Conservation (phyloP, 1,140 invertebrate species). For the Macrobrachium nipponense region DNA sequence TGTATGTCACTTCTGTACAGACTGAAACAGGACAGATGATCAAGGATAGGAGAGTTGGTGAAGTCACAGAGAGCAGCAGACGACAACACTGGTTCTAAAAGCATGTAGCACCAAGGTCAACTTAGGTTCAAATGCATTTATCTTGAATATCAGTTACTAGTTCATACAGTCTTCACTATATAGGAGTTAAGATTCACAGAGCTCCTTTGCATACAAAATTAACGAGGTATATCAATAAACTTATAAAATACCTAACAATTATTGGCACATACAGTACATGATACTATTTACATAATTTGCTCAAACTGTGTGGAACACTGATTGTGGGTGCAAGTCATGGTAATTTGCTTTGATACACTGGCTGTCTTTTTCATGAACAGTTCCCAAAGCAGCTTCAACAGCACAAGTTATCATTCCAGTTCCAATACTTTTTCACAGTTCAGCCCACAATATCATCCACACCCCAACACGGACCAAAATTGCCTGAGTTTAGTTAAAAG, state of each 20-base stretch:
- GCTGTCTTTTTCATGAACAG: too few species aligned
- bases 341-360: not conserved
- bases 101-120: constrained; percentile 50
- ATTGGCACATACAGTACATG: constrained; percentile 57
- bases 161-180: constrained; percentile 31
- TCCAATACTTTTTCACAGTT: too few species aligned
- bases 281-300: constrained; percentile 7
- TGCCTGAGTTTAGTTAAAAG: too few species aligned
- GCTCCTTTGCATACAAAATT: constrained; percentile 50
- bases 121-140: constrained; percentile 45
- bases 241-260: constrained; percentile 56
- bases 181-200: constrained; percentile 21
- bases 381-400: too few species aligned
- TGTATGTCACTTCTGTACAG: constrained; percentile 12
- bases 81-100: constrained; percentile 41
- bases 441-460: too few species aligned
- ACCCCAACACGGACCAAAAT: too few species aligned
- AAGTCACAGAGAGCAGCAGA: constrained; percentile 17
- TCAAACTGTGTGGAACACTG: constrained; percentile 7
- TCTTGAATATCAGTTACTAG: constrained; percentile 36
- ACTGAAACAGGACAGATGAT: not conserved
- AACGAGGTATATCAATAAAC: constrained; percentile 61
- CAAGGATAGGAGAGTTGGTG: not conserved
- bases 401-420: too few species aligned
- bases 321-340: not conserved